Conservation (phyloP, 1,140 invertebrate species). For the Bombus cullumanus region DNA sequence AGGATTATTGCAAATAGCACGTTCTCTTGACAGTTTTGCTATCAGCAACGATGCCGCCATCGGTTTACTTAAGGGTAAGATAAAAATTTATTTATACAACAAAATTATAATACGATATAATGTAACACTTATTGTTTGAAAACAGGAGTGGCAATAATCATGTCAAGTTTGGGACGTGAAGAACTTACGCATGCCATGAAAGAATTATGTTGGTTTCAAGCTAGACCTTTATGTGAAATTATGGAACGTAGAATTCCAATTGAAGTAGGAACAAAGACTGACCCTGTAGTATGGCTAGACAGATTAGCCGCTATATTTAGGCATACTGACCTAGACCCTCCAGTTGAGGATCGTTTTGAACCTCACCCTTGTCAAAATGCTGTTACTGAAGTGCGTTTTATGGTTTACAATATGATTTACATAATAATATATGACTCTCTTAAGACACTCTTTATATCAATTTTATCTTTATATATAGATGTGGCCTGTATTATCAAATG, state of each 20-base stretch:
- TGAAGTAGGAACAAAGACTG: slow-evolving; percentile 83
- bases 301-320: slow-evolving; percentile 95
- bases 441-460: not conserved
- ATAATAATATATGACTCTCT: not conserved
- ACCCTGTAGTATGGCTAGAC: slow-evolving; percentile 97
- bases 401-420: not conserved
- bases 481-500: slow-evolving; percentile 93
- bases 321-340: slow-evolving; percentile 85
- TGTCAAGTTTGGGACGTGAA: slow-evolving; percentile 84
- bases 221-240: slow-evolving; percentile 86
- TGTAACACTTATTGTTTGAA: not conserved
- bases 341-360: slow-evolving; percentile 84
- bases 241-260: slow-evolving; percentile 81
- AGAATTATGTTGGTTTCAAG: slow-evolving; percentile 90
- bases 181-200: slow-evolving; percentile 89
- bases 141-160: slow-evolving; percentile 85
- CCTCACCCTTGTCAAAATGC: slow-evolving; percentile 92
- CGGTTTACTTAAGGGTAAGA: slow-evolving; percentile 90
- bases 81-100: not conserved
- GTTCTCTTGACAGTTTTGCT: slow-evolving; percentile 90
- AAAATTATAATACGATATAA: not conserved
- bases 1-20: slow-evolving; percentile 91
- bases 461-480: slow-evolving; percentile 66
- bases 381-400: slow-evolving; percentile 86
- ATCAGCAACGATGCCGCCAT: slow-evolving; percentile 92